Conservation (phyloP, 2,797 vertebrate genomes). For the Limosa lapponica region DNA sequence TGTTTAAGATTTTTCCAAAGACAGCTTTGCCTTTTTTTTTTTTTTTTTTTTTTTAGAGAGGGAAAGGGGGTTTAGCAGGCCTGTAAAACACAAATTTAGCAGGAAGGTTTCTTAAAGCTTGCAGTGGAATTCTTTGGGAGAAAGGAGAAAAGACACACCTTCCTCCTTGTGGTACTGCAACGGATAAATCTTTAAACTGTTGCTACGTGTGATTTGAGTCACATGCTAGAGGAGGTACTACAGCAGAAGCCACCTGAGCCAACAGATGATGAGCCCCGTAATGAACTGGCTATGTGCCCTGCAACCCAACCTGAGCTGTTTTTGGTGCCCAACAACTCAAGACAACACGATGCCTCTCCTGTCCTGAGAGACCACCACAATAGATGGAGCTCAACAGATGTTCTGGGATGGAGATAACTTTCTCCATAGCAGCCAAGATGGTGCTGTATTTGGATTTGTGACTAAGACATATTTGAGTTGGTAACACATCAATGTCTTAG, state of each 20-base stretch:
- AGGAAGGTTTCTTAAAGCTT: not conserved
- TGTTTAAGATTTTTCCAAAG: not conserved
- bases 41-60: not conserved
- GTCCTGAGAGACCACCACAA: fast-evolving
- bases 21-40: not conserved
- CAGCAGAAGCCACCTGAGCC: not conserved
- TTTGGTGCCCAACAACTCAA: not conserved
- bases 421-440: not conserved
- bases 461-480: not conserved
- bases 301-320: not conserved
- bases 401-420: not conserved
- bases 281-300: fast-evolving
- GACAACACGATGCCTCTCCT: not conserved
- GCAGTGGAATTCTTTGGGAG: not conserved
- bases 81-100: not conserved
- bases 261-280: fast-evolving
- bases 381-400: not conserved
- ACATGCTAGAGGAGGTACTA: not conserved
- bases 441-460: not conserved
- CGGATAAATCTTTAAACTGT: not conserved
- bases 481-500: not conserved
- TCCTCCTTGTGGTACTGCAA: not conserved
- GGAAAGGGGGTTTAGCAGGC: not conserved
- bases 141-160: not conserved
- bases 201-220: not conserved